Conservation (phyloP, 2,113 vertebrate species). For the Menidia beryllina region DNA sequence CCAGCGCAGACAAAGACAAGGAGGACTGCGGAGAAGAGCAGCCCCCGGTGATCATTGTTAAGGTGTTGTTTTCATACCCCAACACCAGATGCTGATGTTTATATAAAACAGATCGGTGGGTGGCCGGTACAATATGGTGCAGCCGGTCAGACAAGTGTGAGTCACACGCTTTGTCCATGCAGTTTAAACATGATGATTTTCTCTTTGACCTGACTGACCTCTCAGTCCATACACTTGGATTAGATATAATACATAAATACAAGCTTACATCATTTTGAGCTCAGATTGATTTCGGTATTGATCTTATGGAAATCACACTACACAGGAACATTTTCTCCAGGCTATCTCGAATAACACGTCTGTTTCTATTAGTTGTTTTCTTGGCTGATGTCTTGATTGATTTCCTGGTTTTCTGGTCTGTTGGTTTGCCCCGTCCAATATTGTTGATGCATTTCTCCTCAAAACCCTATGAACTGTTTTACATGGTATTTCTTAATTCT, state of each 20-base stretch:
- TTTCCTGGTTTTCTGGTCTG: conserved; percentile 41
- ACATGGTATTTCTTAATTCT: no score
- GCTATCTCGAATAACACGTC: conserved; percentile 21
- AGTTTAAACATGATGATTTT: conserved; percentile 24
- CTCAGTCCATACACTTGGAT: not conserved
- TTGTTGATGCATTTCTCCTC: no score
- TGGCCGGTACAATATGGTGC: conserved; percentile 6
- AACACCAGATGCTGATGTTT: conserved; percentile 34
- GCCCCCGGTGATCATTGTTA: conserved; percentile 80
- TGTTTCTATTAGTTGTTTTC: conserved; percentile 41
- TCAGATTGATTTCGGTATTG: conserved; percentile 40
- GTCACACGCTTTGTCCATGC: conserved; percentile 25
- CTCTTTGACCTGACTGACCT: conserved; percentile 17
- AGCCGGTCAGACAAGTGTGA: conserved; percentile 16
- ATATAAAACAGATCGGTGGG: conserved; percentile 25
- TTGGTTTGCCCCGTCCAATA: conserved; percentile 9
- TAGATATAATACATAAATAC: conserved; percentile 16
- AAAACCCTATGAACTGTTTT: no score
- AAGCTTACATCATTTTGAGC: conserved; percentile 13
- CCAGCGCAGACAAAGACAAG: conserved; percentile 44
- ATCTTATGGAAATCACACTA: conserved; percentile 27
- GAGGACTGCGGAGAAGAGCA: conserved; percentile 70
- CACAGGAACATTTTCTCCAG: conserved; percentile 18
- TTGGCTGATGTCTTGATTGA: conserved; percentile 39
- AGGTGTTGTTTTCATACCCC: conserved; percentile 78